These are phyloP conservation scores for Rhabdornis inornatus DNA, from an alignment of 2,113 vertebrate genomes.

Conservation along the genomic window DNA sequence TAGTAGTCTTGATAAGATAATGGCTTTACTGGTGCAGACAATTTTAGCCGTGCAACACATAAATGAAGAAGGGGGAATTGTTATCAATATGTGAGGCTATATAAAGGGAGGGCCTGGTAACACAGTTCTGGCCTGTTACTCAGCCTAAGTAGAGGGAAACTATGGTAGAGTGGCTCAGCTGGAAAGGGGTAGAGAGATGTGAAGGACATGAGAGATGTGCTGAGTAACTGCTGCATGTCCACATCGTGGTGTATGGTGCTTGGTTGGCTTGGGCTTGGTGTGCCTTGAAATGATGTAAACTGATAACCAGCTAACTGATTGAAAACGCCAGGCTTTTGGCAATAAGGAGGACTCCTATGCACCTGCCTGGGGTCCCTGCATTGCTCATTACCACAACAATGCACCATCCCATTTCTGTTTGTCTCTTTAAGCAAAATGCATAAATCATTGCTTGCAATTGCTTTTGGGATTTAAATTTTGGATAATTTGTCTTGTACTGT, in stretches of 20 bases:
- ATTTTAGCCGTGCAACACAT: neutral
- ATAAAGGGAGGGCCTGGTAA: neutral
- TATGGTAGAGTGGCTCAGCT: neutral
- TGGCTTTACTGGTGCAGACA: rapidly evolving
- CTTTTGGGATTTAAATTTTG: neutral
- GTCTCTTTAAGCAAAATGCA: neutral
- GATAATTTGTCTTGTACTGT: neutral
- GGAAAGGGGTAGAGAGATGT: neutral
- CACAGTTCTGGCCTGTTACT: neutral
- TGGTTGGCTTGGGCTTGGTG: neutral
- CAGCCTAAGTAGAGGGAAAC: neutral
- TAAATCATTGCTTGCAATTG: neutral
- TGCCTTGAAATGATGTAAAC: neutral
- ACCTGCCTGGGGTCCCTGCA: neutral
- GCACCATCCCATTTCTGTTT: neutral
- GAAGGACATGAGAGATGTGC: rapidly evolving
- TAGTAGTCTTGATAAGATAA: neutral
- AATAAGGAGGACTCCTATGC: neutral
- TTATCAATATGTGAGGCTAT: neutral
- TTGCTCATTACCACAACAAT: rapidly evolving
- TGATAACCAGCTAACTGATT: neutral
- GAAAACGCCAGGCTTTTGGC: neutral
- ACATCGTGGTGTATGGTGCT: rapidly evolving
- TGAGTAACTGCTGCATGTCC: rapidly evolving
- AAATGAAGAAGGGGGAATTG: neutral